Evolutionary conservation across 2,113 vertebrate species (phyloP).

Genomic region (Promerops cafer): DNA sequence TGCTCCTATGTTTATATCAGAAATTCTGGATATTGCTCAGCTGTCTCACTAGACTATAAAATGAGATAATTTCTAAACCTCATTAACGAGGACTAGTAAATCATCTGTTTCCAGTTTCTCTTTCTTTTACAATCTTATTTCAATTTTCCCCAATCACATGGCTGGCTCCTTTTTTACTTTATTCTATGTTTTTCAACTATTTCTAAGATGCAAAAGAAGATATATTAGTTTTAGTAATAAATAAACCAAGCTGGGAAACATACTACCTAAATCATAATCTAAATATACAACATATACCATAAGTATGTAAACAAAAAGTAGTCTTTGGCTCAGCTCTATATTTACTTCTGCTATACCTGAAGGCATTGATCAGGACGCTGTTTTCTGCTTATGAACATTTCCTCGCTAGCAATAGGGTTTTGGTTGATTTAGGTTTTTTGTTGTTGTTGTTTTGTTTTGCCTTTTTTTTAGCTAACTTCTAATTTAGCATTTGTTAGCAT

Average conservation of each 20-base stretch:
- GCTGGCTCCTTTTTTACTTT: neutral
- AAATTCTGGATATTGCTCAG: slow-evolving; percentile 45
- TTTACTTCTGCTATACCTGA: neutral
- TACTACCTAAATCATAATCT: neutral
- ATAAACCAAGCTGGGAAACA: neutral
- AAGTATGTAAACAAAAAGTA: neutral
- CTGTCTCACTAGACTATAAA: slow-evolving; percentile 28
- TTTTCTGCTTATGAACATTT: neutral
- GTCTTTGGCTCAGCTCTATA: neutral
- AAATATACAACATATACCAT: neutral
- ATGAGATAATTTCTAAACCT: neutral
- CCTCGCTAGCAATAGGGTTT: neutral
- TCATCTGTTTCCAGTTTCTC: neutral
- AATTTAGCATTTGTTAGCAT: neutral
- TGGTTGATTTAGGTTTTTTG: neutral
- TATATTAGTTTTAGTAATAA: neutral
- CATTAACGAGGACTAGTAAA: neutral
- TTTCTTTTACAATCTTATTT: neutral
- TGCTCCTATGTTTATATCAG: slow-evolving; percentile 17
- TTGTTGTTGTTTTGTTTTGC: no score
- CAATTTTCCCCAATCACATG: neutral
- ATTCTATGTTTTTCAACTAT: neutral
- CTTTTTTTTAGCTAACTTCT: neutral
- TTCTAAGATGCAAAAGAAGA: neutral
- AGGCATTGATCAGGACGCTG: neutral